Base-by-base conservation (phyloP, 1,140 invertebrate genomes). In the Phocides pigmalion region DNA sequence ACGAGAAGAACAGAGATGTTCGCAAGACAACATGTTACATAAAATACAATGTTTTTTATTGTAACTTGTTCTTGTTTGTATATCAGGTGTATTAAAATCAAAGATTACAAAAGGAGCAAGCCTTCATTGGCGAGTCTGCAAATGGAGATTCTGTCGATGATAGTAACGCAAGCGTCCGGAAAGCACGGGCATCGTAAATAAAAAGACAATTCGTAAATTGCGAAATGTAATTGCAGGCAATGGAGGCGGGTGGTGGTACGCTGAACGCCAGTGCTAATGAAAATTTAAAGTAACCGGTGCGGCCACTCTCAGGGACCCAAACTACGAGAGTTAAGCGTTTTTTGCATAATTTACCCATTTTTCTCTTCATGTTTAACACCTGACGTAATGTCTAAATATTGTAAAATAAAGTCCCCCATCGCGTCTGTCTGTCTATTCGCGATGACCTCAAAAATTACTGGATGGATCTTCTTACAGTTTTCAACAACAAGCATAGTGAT, bases 201-300 rank as follows among this genome's bases (percentile, higher is more conserved):
- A 78, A 84, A 81, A 79, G 72, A 77, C 69, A 72, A 81, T 75
- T 77, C 76, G 70, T 71, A 77, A 83, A 83, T 82, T 79, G 75
- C 70, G 53, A 81, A 83, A 81, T 85, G 81, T 82, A 86, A 83
- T 87, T 86, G 78, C 66, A 81, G 78, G 70, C 73, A 74, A 65
- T 70, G 70, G 67, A 64, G 74, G 76, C 72, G 69, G 61, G 61
- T 68, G 72, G 76, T 65, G 68, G 62, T 67, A 47, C 59, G 62
- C 14, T 44, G 59, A 72, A 67, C 72, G 64, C 64, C 62, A 62
- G 68, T 74, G 80, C 80, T 89, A 84, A 87, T 87, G 80, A 86
- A 89, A 89, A 82, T 87, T 87, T 89, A 89, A 86, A 87, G 80
- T 81, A 79, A 82, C 84, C 76, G 69, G 77, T 80, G 79, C 69